phyloP scores from a whole-genome alignment of 2,113 vertebrate genomes.

The Manacus vitellinus region DNA sequence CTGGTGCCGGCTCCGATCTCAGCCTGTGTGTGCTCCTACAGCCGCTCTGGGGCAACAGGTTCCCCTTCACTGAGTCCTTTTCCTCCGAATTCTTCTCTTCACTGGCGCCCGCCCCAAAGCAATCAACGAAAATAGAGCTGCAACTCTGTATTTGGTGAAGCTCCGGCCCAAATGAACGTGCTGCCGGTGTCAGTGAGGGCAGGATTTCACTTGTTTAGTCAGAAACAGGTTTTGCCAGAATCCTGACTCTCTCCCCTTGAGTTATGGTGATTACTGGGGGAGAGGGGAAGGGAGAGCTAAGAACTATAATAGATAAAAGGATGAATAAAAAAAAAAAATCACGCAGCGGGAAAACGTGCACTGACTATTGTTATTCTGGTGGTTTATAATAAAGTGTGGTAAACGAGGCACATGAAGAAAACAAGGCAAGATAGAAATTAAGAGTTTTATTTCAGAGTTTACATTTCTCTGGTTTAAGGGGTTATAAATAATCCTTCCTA shows the following conservation, averaged over 20 bases:
- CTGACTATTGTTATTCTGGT: not conserved
- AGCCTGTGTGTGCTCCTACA: not conserved
- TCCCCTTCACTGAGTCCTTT: not conserved
- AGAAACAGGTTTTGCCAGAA: slow-evolving; percentile 57
- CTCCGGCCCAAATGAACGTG: not conserved
- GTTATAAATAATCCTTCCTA: slow-evolving; percentile 3
- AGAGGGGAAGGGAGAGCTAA: slow-evolving; percentile 5
- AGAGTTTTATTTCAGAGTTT: not conserved
- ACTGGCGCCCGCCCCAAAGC: not conserved
- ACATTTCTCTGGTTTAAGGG: not conserved
- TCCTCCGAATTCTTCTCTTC: not conserved
- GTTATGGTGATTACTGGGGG: not conserved
- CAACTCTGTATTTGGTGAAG: not conserved
- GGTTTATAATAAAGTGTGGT: not conserved
- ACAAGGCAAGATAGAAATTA: not conserved
- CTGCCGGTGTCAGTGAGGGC: not conserved
- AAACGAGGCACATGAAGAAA: not conserved
- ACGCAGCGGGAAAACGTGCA: not conserved
- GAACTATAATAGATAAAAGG: not conserved
- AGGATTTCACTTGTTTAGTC: slow-evolving; percentile 37
- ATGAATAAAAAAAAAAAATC: not conserved
- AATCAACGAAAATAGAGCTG: not conserved
- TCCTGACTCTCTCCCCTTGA: slow-evolving; percentile 20
- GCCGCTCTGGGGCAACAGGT: not conserved
- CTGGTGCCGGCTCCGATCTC: not conserved